Evolutionary conservation across 2,797 vertebrate species (phyloP).

Genomic region (Myotis planiceps): DNA sequence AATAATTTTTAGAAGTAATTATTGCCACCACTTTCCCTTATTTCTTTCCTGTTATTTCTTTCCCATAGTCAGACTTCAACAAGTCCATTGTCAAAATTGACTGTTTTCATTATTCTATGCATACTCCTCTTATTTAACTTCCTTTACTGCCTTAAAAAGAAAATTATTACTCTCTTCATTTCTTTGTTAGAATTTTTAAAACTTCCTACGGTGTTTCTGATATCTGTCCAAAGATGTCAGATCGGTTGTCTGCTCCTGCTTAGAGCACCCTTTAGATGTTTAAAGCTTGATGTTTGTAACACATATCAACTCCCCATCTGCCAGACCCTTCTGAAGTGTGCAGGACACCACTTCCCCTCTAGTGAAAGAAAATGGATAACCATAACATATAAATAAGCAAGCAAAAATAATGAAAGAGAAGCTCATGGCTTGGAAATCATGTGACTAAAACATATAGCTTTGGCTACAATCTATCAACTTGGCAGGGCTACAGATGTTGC

Average conservation of each 20-base stretch:
- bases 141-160: not conserved
- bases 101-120: not conserved
- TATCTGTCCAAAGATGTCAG: not conserved
- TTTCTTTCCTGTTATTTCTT: not conserved
- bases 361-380: not conserved
- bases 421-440: not conserved
- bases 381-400: not conserved
- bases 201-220: not conserved
- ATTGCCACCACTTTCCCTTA: not conserved
- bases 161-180: not conserved
- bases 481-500: not conserved
- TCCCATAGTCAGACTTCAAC: not conserved
- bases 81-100: not conserved
- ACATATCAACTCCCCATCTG: not conserved
- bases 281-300: not conserved
- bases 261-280: not conserved
- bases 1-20: slow-evolving; percentile 3
- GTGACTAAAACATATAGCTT: not conserved
- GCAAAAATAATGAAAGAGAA: not conserved
- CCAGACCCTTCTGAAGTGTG: not conserved
- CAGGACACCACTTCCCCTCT: not conserved
- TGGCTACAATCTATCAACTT: not conserved
- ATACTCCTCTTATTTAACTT: not conserved
- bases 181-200: not conserved
- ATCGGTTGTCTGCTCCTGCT: not conserved